Evolutionary conservation across 2,113 vertebrate species (phyloP).

Genomic region (Dicentrarchus labrax): DNA sequence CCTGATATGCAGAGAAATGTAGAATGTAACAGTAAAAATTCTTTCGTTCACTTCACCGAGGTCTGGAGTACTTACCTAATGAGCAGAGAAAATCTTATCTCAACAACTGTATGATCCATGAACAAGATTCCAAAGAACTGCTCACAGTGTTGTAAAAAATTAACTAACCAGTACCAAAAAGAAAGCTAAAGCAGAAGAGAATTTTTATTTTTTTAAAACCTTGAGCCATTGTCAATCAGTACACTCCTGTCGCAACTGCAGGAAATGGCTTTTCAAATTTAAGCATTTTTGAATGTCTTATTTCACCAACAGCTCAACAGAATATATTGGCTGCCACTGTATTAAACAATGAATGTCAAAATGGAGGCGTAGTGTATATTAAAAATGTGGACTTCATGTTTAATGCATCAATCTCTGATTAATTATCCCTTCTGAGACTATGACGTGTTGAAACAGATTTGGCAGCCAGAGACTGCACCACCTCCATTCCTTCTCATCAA

Average conservation of each 20-base stretch:
- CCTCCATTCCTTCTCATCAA: background rate
- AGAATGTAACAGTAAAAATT: conserved; percentile 7
- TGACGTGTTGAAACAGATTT: conserved; percentile 63
- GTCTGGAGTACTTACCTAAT: background rate
- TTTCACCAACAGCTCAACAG: conserved; percentile 64
- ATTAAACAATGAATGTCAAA: conserved; percentile 67
- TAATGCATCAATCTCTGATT: conserved; percentile 77
- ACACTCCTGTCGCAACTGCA: conserved; percentile 8
- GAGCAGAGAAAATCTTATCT: background rate
- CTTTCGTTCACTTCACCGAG: background rate
- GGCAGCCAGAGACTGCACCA: conserved; percentile 49
- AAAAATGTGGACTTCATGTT: conserved; percentile 70
- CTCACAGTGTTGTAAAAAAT: background rate
- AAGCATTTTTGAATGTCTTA: conserved; percentile 64
- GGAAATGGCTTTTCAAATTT: conserved; percentile 55
- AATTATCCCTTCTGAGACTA: conserved; percentile 75
- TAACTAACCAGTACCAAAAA: background rate
- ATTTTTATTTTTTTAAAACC: conserved; percentile 23
- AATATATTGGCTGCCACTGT: conserved; percentile 57
- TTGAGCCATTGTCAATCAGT: conserved; percentile 37
- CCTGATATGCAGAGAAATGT: background rate
- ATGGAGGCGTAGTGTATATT: conserved; percentile 57
- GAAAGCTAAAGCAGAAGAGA: background rate
- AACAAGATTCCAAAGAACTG: conserved; percentile 7
- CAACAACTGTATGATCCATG: background rate